phyloP scores from a whole-genome alignment of 2,888 invertebrate genomes.

The Microctonus aethiopoides region DNA sequence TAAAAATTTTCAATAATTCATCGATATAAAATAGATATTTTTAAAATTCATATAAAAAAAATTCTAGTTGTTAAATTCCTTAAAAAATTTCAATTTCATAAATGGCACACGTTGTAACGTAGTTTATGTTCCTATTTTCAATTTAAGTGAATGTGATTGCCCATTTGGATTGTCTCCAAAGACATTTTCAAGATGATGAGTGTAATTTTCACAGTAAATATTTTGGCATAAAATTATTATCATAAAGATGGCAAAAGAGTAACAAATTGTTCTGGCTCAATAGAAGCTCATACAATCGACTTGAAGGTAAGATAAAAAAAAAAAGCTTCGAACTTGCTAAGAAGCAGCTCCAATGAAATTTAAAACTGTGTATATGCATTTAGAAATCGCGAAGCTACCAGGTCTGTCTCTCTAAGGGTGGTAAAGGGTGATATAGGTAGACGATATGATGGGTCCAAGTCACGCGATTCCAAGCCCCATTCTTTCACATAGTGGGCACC shows the following conservation, averaged over 20 bases:
- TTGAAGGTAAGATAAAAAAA: constrained; percentile 33
- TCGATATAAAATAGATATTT: neutral
- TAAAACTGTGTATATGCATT: constrained; percentile 51
- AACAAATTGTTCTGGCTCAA: neutral
- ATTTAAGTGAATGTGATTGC: constrained; percentile 28
- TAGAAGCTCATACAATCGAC: neutral
- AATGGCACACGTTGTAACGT: neutral
- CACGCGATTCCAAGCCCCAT: constrained; percentile 62
- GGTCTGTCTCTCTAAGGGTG: constrained; percentile 52
- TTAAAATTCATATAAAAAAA: neutral
- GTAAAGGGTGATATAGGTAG: constrained; percentile 34
- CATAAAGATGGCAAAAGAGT: no score
- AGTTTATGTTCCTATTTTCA: neutral
- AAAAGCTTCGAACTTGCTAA: neutral
- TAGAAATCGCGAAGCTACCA: constrained; percentile 58
- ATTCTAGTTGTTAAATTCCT: neutral
- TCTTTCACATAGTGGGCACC: constrained; percentile 14
- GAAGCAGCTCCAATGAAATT: neutral
- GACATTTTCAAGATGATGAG: neutral
- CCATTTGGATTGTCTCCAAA: constrained; percentile 35
- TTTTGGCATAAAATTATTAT: neutral
- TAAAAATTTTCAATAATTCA: constrained; percentile 6
- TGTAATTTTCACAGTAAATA: neutral
- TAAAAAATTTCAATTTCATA: neutral
- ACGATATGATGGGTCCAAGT: constrained; percentile 62